phyloP scores from a whole-genome alignment of 2,113 vertebrate species.

The Pterocles burchelli region DNA sequence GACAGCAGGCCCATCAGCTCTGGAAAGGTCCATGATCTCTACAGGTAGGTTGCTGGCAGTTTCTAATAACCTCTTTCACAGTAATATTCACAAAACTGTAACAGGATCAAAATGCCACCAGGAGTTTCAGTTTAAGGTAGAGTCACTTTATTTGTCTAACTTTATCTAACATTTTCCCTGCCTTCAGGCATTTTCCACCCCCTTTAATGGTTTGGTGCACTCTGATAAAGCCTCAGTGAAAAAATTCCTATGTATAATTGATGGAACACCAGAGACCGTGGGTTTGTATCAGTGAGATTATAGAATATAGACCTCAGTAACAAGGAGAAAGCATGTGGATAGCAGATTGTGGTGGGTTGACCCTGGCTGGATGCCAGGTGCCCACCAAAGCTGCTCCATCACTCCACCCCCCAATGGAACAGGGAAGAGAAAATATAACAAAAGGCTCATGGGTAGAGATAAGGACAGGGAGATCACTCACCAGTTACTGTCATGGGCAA shows the following conservation, averaged over 20 bases:
- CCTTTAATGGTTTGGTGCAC: neutral
- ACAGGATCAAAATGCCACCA: neutral
- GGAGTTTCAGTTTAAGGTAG: neutral
- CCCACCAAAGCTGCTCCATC: too few species aligned
- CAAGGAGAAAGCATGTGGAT: neutral
- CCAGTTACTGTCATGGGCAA: too few species aligned
- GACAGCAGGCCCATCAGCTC: neutral
- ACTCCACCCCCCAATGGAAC: too few species aligned
- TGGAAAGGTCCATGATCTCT: neutral
- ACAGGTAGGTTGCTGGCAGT: neutral
- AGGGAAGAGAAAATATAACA: too few species aligned
- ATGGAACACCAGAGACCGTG: neutral
- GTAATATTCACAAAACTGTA: neutral
- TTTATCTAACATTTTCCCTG: neutral
- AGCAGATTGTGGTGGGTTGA: neutral
- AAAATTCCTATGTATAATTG: neutral
- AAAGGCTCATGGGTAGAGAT: too few species aligned
- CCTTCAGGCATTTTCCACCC: neutral
- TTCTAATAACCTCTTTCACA: neutral
- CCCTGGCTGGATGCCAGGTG: too few species aligned
- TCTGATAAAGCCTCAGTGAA: neutral
- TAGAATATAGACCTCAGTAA: neutral
- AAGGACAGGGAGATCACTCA: too few species aligned
- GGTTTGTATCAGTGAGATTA: neutral
- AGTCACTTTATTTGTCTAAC: neutral